A percentile compares a stretch with the other conserved stretches of the same genome.
These are phyloP conservation scores for Eudyptes chrysolophus DNA, from an alignment of 2,113 vertebrate species.

Conservation along the genomic window DNA sequence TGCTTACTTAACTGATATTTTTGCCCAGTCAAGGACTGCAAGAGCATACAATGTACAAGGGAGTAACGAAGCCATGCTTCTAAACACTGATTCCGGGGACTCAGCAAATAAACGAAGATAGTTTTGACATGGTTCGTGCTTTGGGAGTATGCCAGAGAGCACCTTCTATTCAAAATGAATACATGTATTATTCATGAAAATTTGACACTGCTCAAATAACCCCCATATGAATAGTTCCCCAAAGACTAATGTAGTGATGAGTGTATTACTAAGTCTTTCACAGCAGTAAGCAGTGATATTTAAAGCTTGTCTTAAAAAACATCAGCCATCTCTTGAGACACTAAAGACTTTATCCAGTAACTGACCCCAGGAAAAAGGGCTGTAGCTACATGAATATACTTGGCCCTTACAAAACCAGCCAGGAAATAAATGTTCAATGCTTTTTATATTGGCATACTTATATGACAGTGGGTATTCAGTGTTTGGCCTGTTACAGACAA, in stretches of 20 bases:
- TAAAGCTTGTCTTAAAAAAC: neutral
- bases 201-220: neutral
- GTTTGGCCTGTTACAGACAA: neutral
- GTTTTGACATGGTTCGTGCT: neutral
- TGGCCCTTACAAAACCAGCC: neutral
- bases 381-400: neutral
- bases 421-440: neutral
- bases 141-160: neutral
- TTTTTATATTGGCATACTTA: neutral
- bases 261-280: neutral
- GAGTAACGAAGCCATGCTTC: neutral
- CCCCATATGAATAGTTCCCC: neutral
- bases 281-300: neutral
- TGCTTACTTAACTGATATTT: neutral
- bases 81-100: neutral
- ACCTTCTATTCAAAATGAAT: slow-evolving; percentile 11
- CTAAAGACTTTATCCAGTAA: neutral
- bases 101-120: neutral
- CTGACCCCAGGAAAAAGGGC: neutral
- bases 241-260: neutral
- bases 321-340: neutral
- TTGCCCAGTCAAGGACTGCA: neutral
- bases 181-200: neutral
- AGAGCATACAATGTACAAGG: neutral
- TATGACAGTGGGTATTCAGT: neutral